Evolutionary conservation across 1,140 invertebrate species (phyloP), one percentile per base, ranked within the genome.

Genomic region (Sarcophaga bullata): DNA sequence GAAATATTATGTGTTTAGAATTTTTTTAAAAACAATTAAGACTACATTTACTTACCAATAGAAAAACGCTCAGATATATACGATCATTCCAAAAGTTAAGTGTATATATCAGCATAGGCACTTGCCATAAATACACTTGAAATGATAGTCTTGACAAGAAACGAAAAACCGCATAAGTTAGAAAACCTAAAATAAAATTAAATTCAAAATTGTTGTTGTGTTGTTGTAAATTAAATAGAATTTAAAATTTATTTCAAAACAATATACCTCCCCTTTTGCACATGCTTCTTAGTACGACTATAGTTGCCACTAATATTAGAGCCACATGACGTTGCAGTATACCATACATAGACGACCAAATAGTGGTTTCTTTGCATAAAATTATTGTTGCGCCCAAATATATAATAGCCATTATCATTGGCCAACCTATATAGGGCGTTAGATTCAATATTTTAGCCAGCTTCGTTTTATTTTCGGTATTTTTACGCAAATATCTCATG

Each of bases 61-160:
- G 7, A n/a, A 58, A 58, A n/a, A 13, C 13, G n/a, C n/a, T 58
- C 5, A 58, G 13, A n/a, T 58, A n/a, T 13, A 58, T 0, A 11
- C 13, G 54, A n/a, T 58, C 54, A 11, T 58, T 58, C 15, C 1
- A 15, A 58, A 6, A 6, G 11, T 11, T n/a, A 13, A 58, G 4
- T 13, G 7, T 4, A 58, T 15, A 7, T n/a, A 15, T 15, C 54
- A 58, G 5, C 7, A 58, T 0, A n/a, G n/a, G 1, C 8, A 76
- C 13, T 48, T 76, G 73, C 73, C 73, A 76, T 15, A 76, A 48
- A 76, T 76, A 76, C 6, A 76, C 73, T 10, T 76, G 73, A 17
- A 48, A 76, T n/a, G 73, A 76, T 49, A 76, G 11, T n/a, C 73
- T 46, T 0, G 73, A 46, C 13, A 76, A 17, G 9, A 48, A 13